Base-by-base conservation (phyloP, 2,888 invertebrate species). In the Drosophila infuscata region DNA sequence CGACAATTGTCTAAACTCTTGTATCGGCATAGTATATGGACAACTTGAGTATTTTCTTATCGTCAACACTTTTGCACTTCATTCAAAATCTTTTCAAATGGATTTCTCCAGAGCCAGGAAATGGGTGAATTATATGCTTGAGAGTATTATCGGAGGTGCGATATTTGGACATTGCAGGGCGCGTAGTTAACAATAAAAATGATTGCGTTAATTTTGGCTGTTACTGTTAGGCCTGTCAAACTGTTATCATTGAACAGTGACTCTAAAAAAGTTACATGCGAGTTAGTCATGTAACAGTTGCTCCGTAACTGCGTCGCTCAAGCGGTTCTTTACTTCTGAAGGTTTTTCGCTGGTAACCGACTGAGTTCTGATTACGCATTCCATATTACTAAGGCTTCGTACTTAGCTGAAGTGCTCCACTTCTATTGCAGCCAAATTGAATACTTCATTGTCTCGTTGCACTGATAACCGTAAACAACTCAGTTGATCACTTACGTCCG, bases 381-480 rank as follows among this genome's bases (percentile, higher is more conserved):
- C 35, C 9, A n/a, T 49, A 51, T 38, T 81, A 43, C 65, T 79
- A 79, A 46, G 79, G 79, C 81, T 79, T 79, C 79, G 12, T 15
- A 33, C 20, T 36, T 17, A 15, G 32, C 36, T 68, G 53, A 80
- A 81, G 77, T 71, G 57, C 41, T 53, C 61, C 67, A 80, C 81
- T 70, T 66, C 8, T 48, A 51, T 56, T 35, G 49, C 58, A 48
- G 33, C 15, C 56, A 33, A 49, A 36, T 64, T 48, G 30, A 49
- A 61, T 30, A 53, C 17, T 20, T 32, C 33, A 72, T 32, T 73
- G 11, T 1, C 20, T 32, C 15, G 11, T 4, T 33, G 46, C 3
- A 41, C 52, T 32, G n/a, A 2, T 5, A 57, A 60, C 66, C 15
- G 65, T 64, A 12, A 15, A 46, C 46, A 70, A 70, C 56, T 36